These are phyloP conservation scores for Platyura marginata DNA, from an alignment of 1,140 invertebrate species.

Conservation along the genomic window DNA sequence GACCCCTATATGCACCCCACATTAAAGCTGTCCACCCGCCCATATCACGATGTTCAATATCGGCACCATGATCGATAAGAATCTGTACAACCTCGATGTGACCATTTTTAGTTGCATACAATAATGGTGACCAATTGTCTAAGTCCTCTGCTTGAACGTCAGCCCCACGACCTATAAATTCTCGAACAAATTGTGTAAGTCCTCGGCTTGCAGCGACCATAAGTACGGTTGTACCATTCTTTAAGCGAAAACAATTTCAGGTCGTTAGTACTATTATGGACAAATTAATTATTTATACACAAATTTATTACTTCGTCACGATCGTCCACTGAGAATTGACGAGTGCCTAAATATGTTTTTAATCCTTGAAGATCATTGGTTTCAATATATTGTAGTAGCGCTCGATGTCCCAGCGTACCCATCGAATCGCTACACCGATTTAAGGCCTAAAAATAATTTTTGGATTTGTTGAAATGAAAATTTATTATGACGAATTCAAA, in stretches of 20 bases:
- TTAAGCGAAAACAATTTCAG: conserved; percentile 6
- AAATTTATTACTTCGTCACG: conserved; percentile 60
- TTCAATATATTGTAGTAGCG: conserved; percentile 57
- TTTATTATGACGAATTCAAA: too few species aligned
- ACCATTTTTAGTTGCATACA: conserved; percentile 82
- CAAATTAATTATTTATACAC: background rate
- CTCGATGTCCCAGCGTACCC: conserved; percentile 67
- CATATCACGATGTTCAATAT: conserved; percentile 83
- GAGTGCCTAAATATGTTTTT: conserved; percentile 62
- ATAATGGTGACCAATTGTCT: conserved; percentile 84
- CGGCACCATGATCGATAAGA: conserved; percentile 70
- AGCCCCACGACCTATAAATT: conserved; percentile 67
- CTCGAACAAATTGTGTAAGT: conserved; percentile 57
- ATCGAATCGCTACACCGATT: conserved; percentile 52
- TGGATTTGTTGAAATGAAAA: too few species aligned
- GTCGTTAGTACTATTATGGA: background rate
- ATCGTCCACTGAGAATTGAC: conserved; percentile 60
- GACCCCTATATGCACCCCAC: conserved; percentile 94
- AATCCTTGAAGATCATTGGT: conserved; percentile 63
- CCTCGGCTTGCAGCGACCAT: conserved; percentile 73
- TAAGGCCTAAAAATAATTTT: conserved; percentile 21
- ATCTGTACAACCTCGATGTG: conserved; percentile 63
- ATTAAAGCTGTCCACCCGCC: conserved; percentile 93
- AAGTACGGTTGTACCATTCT: conserved; percentile 84
- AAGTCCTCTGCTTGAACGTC: conserved; percentile 80